A percentile compares a stretch with the other conserved stretches of the same genome.
Evolutionary conservation across 2,797 vertebrate species (phyloP).

Genomic region (Loris lydekkerianus): DNA sequence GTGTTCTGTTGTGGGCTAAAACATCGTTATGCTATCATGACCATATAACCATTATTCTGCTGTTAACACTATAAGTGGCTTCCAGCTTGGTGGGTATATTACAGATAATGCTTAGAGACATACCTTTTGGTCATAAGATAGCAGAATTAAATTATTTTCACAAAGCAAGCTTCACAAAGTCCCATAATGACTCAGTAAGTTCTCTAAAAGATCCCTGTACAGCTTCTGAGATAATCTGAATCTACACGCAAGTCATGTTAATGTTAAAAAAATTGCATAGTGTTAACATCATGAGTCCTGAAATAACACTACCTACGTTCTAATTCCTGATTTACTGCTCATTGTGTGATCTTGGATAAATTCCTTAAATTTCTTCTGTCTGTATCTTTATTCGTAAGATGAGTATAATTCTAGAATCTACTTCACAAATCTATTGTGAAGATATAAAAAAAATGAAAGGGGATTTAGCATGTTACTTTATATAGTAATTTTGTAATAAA

Average conservation of each 20-base stretch:
- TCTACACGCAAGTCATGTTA: neutral
- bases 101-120: neutral
- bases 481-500: neutral
- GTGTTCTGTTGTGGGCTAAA: neutral
- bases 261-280: neutral
- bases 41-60: neutral
- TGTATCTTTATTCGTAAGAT: constrained; percentile 1
- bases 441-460: constrained; percentile 31
- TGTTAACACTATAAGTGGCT: neutral
- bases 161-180: neutral
- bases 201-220: neutral
- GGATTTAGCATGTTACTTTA: neutral
- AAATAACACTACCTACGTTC: neutral
- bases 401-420: neutral
- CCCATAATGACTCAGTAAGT: neutral
- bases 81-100: neutral
- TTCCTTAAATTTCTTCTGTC: neutral
- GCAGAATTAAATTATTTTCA: constrained; percentile 27
- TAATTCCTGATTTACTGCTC: neutral
- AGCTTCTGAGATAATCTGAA: neutral
- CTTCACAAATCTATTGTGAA: neutral
- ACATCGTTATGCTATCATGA: neutral
- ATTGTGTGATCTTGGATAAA: neutral
- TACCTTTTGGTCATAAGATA: neutral
- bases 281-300: neutral